phyloP scores from a whole-genome alignment of 2,113 vertebrate genomes.

The Jacana jacana region DNA sequence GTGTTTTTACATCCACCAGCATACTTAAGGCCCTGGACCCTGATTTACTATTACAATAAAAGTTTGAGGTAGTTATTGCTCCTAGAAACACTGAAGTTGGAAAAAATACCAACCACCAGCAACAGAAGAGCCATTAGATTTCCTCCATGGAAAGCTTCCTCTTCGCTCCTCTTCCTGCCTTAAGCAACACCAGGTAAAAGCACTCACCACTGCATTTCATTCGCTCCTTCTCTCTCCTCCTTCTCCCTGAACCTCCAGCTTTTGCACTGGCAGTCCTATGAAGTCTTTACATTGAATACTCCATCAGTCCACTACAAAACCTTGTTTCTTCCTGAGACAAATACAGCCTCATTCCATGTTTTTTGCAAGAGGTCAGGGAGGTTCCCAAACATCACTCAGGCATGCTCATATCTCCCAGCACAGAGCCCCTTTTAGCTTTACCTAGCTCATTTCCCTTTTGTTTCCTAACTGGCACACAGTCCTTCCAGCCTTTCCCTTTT shows the following conservation, averaged over 20 bases:
- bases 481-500: background rate
- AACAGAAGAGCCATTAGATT: background rate
- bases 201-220: background rate
- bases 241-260: background rate
- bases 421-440: background rate
- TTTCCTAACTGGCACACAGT: background rate
- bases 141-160: background rate
- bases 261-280: background rate
- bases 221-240: background rate
- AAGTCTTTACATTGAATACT: background rate
- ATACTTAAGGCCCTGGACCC: background rate
- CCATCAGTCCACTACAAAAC: constrained; percentile 6
- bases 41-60: background rate
- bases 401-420: background rate
- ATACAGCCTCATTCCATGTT: background rate
- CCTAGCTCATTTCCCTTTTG: background rate
- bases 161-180: background rate
- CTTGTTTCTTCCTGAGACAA: background rate
- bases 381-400: background rate
- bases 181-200: background rate
- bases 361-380: background rate
- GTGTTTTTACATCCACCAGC: background rate
- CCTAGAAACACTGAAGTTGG: background rate
- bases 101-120: background rate
- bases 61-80: background rate